Base-by-base conservation (phyloP, 2,888 invertebrate species). In the Archips xylosteana region DNA sequence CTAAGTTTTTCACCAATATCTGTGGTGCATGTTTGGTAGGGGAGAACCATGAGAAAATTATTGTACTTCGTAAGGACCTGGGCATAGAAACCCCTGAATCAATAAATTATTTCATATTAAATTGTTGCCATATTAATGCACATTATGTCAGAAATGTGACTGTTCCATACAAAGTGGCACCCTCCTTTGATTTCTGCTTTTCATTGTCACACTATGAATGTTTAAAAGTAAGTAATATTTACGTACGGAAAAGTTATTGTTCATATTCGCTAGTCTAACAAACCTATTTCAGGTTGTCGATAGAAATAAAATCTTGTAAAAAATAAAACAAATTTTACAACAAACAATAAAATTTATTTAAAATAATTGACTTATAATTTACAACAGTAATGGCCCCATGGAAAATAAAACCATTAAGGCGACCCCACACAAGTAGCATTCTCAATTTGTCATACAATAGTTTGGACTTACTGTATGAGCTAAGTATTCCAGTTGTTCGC, bases 321-420 rank as follows among this genome's bases (percentile, higher is more conserved):
- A 39, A 54, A 49, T 54, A 3, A 57, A 57, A 57, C 57, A 57
- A 57, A 32, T 80, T 77, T 81, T 80, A 86, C 84, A 89, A 87
- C 88, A 87, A 85, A 85, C 80, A 78, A 81, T 86, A 82, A 77
- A 78, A 71, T 82, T 83, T 83, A 81, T 80, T 79, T 76, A 80
- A 70, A 74, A 74, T 85, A 89, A 89, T 87, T 89, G 89, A 89
- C 89, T 86, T 86, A 84, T 80, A 83, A 85, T 79, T 86, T 86
- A 84, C 80, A 83, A 85, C 79, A 79, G 71, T 75, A 80, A 80
- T 82, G 79, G 86, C 81, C 81, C 83, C 82, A 32, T 57, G 65
- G 34, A 75, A 74, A 74, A 68, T 45, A 74, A 74, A 74, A 68
- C 69, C 63, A 69, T 51, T 63, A 45, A 34, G 39, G n/a, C 60